A percentile compares a stretch with the other conserved stretches of the same genome.
These are phyloP conservation scores for Archocentrus centrarchus DNA, from an alignment of 2,113 vertebrate genomes.

Conservation along the genomic window DNA sequence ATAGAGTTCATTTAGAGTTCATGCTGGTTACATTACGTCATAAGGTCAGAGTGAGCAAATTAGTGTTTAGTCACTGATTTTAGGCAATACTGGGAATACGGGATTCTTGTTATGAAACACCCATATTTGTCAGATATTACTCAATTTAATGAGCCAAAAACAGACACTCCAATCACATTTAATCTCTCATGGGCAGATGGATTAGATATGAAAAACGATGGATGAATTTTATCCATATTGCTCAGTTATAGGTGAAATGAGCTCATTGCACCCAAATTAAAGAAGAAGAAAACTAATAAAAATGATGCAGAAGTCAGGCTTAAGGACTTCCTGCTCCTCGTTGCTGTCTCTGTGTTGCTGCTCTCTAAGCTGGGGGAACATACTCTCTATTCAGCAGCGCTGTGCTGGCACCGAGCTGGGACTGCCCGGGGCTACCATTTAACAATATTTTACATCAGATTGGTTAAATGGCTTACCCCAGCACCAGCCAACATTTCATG, in stretches of 20 bases:
- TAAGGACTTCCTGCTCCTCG: neutral
- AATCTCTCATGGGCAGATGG: no score
- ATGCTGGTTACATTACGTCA: neutral
- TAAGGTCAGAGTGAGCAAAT: constrained; percentile 2
- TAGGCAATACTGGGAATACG: neutral
- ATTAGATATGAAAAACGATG: neutral
- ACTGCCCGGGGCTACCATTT: constrained; percentile 4
- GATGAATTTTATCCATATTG: neutral
- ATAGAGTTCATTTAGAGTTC: neutral
- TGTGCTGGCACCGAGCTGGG: neutral
- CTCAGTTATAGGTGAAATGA: neutral
- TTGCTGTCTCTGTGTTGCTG: neutral
- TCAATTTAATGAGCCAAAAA: neutral
- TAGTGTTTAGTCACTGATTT: neutral
- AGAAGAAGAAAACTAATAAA: neutral
- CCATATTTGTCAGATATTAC: neutral
- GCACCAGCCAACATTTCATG: neutral
- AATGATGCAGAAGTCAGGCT: neutral
- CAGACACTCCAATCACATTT: neutral
- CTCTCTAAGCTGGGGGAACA: neutral
- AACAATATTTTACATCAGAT: constrained; percentile 30
- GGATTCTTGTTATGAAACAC: neutral
- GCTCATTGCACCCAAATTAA: neutral
- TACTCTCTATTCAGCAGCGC: constrained; percentile 9
- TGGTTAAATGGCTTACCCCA: neutral